phyloP scores from a whole-genome alignment of 2,888 invertebrate genomes.

The Schrankia costaestrigalis region DNA sequence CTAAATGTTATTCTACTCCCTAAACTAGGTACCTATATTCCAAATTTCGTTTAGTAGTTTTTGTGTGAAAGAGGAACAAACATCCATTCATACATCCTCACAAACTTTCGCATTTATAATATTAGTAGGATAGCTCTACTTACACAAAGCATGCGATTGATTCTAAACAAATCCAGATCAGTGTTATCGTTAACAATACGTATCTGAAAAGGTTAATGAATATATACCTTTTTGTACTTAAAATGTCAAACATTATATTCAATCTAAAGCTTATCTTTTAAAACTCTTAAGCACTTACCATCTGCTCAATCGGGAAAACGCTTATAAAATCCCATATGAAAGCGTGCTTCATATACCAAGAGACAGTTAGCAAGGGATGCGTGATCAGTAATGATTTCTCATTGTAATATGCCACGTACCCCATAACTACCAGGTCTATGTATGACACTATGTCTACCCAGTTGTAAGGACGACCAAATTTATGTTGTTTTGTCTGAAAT shows the following conservation, averaged over 20 bases:
- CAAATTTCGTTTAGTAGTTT: too few species aligned
- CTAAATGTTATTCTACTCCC: too few species aligned
- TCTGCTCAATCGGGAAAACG: conserved; percentile 63
- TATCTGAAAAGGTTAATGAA: conserved; percentile 51
- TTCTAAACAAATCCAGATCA: conserved; percentile 58
- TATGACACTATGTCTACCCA: conserved; percentile 54
- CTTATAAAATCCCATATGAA: conserved; percentile 65
- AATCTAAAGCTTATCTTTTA: too few species aligned
- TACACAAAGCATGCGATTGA: conserved; percentile 65
- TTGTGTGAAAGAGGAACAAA: too few species aligned
- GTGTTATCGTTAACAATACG: conserved; percentile 55
- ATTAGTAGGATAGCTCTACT: conserved; percentile 25
- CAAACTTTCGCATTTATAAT: background rate
- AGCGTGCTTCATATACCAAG: conserved; percentile 57
- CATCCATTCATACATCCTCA: too few species aligned
- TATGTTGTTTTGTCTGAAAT: conserved; percentile 55
- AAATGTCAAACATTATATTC: too few species aligned
- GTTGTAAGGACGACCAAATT: conserved; percentile 32
- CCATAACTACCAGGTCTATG: conserved; percentile 65
- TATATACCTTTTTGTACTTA: too few species aligned
- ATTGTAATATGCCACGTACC: conserved; percentile 74
- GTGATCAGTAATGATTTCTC: conserved; percentile 64
- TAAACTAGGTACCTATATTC: too few species aligned
- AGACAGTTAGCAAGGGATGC: conserved; percentile 66
- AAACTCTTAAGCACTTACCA: conserved; percentile 50